A percentile compares a stretch with the other conserved stretches of the same genome.
phyloP scores from a whole-genome alignment of 2,797 vertebrate species.

The Tragopan temminckii region DNA sequence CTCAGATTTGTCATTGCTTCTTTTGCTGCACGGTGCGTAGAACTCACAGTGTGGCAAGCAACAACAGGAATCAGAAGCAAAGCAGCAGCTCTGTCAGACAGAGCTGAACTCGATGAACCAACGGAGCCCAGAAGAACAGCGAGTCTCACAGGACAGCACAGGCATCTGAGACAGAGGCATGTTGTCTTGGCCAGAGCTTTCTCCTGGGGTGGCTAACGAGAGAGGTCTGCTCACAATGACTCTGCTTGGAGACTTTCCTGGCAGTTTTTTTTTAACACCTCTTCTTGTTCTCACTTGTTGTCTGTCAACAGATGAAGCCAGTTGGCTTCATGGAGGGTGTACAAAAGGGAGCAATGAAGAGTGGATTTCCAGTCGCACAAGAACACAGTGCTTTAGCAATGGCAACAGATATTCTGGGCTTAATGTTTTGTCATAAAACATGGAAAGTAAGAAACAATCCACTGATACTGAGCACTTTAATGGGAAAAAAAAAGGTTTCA shows the following conservation, averaged over 20 bases:
- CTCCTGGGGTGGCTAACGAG: slow-evolving; percentile 1
- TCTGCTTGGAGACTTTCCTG: slow-evolving; percentile 9
- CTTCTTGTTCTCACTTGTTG: slow-evolving; percentile 65
- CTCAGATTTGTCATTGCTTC: neutral
- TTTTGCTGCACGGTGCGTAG: neutral
- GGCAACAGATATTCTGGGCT: slow-evolving; percentile 56
- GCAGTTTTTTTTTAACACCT: slow-evolving; percentile 26
- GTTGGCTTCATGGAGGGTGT: neutral
- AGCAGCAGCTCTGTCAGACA: neutral
- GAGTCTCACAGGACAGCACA: neutral
- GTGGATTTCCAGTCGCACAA: slow-evolving; percentile 35
- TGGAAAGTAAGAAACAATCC: slow-evolving; percentile 34
- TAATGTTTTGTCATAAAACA: slow-evolving; percentile 75
- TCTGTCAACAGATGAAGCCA: slow-evolving; percentile 25
- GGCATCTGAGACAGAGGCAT: neutral
- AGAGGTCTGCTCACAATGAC: neutral
- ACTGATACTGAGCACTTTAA: slow-evolving; percentile 18
- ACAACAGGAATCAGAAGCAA: neutral
- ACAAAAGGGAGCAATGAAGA: neutral
- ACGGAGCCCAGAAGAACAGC: neutral
- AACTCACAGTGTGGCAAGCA: neutral
- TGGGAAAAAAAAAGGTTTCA: slow-evolving; percentile 45
- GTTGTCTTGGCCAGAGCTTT: neutral
- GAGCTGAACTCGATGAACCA: neutral
- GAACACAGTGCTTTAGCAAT: neutral